Evolutionary conservation across 2,113 vertebrate species (phyloP).

Genomic region (Thalassarche chlororhynchos): DNA sequence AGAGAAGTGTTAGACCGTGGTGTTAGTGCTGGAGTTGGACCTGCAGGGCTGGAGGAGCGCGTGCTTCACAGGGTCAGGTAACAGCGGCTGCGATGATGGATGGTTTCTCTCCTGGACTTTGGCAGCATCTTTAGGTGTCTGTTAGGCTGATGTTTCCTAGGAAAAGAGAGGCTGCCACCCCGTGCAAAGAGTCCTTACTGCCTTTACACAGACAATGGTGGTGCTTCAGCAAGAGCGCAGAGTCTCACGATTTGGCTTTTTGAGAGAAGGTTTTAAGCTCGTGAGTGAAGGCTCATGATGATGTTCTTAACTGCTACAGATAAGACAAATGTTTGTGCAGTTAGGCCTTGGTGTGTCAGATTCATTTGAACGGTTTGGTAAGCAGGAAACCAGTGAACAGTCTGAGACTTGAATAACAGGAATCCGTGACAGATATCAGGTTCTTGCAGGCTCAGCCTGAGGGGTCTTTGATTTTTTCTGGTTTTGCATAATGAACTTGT

Average conservation of each 20-base stretch:
- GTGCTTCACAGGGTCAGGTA: neutral
- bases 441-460: neutral
- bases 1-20: no score
- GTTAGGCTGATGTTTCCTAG: neutral
- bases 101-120: neutral
- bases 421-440: accelerated
- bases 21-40: neutral
- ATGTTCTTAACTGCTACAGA: neutral
- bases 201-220: neutral
- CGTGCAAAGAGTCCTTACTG: neutral
- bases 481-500: neutral
- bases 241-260: accelerated
- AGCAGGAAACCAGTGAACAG: neutral
- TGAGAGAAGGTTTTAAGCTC: neutral
- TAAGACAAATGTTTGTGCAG: no score
- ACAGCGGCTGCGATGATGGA: accelerated
- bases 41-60: no score
- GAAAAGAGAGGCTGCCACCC: constrained; percentile 21
- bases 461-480: neutral
- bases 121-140: neutral
- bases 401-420: no score
- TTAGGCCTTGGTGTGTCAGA: no score
- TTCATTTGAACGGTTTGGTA: neutral
- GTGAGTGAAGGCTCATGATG: neutral
- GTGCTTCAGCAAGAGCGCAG: neutral